Conservation (phyloP, 2,113 vertebrate species). For the Dasyornis broadbenti region DNA sequence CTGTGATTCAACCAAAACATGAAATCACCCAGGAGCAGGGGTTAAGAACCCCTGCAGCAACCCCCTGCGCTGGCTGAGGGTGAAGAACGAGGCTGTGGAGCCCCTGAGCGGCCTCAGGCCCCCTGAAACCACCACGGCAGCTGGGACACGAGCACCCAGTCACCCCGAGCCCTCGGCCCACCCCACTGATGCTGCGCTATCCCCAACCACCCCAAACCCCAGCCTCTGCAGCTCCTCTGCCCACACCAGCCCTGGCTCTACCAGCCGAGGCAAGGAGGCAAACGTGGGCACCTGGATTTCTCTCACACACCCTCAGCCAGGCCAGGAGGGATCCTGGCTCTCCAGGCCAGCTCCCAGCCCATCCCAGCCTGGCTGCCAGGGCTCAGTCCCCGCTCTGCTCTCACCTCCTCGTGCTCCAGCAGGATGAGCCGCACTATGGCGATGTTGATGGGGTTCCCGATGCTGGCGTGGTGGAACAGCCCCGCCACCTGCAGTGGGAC, state of each 20-base stretch:
- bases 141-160: background rate
- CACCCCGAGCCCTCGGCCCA: background rate
- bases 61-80: background rate
- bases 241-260: rapidly evolving
- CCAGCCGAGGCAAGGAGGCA: background rate
- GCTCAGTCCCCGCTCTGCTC: background rate
- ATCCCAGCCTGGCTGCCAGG: background rate
- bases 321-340: background rate
- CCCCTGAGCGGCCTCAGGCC: background rate
- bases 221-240: background rate
- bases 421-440: conserved; percentile 89
- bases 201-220: background rate
- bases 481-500: conserved; percentile 82
- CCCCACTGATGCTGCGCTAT: rapidly evolving
- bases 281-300: rapidly evolving
- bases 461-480: conserved; percentile 88
- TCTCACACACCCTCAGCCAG: rapidly evolving
- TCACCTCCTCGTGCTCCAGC: conserved; percentile 91
- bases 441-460: conserved; percentile 93
- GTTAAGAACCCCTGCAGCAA: background rate
- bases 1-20: background rate
- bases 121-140: background rate
- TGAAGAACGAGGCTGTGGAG: background rate
- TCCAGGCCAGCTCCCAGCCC: background rate
- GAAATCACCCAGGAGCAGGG: background rate